A percentile compares a stretch with the other conserved stretches of the same genome.
Conservation (phyloP, 2,113 vertebrate species). For the Equus quagga region DNA sequence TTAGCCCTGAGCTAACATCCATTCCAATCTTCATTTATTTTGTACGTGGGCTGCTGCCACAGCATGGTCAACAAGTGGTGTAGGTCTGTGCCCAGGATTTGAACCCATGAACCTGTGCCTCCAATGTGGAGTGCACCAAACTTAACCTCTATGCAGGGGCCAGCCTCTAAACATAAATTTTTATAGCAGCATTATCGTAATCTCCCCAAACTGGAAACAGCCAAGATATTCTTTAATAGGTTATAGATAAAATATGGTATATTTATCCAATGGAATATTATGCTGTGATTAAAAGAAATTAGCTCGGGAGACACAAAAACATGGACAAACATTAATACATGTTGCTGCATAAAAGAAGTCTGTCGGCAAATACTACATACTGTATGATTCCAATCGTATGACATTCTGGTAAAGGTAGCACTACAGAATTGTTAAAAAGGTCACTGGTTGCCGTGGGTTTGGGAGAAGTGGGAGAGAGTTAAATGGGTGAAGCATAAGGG, state of each 20-base stretch:
- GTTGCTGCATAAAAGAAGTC: not conserved
- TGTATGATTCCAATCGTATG: not conserved
- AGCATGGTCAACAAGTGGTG: too few species aligned
- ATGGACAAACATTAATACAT: not conserved
- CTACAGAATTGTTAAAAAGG: not conserved
- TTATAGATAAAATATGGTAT: too few species aligned
- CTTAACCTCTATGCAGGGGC: too few species aligned
- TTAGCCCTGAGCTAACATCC: too few species aligned
- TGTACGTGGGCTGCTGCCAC: too few species aligned
- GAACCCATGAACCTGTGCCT: too few species aligned
- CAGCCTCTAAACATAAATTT: not conserved
- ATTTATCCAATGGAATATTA: not conserved
- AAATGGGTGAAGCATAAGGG: not conserved
- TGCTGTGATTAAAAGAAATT: not conserved
- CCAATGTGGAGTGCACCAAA: too few species aligned
- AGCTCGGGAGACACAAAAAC: not conserved
- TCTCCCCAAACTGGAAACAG: not conserved
- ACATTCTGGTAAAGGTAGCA: constrained; percentile 27
- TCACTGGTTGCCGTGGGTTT: not conserved
- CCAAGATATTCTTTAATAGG: too few species aligned
- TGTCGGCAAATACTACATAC: not conserved
- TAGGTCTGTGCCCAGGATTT: too few species aligned
- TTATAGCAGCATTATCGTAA: not conserved
- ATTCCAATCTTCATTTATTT: too few species aligned
- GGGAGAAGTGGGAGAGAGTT: too few species aligned